Evolutionary conservation across 2,113 vertebrate species (phyloP).

Genomic region (Ceyx margarethae): DNA sequence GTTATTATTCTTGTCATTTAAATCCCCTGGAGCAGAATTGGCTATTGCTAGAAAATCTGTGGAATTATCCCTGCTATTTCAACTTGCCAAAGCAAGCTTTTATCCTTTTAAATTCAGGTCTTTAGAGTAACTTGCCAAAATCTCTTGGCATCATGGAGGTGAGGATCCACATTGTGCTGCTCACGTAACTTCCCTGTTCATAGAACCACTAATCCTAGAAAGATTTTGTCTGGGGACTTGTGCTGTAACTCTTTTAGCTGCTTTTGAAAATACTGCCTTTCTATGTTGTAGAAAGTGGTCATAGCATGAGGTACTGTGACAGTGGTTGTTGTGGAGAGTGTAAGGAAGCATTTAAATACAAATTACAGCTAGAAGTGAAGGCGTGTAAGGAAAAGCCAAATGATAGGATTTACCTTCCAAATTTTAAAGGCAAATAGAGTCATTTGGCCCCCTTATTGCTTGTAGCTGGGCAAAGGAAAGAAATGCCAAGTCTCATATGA

Average conservation of each 20-base stretch:
- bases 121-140: constrained; percentile 36
- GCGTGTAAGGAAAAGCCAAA: not conserved
- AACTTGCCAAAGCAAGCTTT: not conserved
- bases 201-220: not conserved
- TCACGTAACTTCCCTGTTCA: not conserved
- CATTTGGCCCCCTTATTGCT: not conserved
- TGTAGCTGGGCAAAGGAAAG: not conserved
- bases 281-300: not conserved
- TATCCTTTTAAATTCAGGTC: not conserved
- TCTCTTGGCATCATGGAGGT: not conserved
- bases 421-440: not conserved
- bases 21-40: constrained; percentile 10
- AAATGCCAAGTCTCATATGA: constrained; percentile 1
- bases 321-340: not conserved
- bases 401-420: not conserved
- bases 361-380: constrained; percentile 2
- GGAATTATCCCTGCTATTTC: constrained; percentile 6
- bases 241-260: not conserved
- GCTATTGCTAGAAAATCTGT: constrained; percentile 34
- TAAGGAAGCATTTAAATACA: not conserved
- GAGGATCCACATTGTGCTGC: not conserved
- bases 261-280: not conserved
- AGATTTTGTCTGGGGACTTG: not conserved
- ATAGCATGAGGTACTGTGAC: not conserved
- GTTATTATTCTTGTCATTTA: constrained; percentile 28